These are phyloP conservation scores for Periplaneta americana DNA, from an alignment of 1,140 invertebrate genomes.

Conservation along the genomic window DNA sequence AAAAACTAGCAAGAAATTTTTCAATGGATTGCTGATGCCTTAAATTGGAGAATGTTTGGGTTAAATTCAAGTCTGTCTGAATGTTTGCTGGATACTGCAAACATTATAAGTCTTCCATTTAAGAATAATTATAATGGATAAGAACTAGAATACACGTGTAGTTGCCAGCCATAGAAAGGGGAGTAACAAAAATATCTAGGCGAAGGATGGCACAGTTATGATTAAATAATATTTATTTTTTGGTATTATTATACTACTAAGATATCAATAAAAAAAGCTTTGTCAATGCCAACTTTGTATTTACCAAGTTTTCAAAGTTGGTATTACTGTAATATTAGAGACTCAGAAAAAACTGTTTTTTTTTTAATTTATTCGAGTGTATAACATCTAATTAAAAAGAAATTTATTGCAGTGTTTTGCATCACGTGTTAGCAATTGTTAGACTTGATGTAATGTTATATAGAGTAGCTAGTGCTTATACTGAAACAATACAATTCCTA, in stretches of 20 bases:
- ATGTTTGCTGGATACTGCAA: slow-evolving; percentile 14
- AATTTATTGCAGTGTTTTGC: slow-evolving; percentile 17
- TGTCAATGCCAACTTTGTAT: slow-evolving; percentile 14
- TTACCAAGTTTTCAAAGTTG: slow-evolving; percentile 15
- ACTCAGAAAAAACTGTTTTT: slow-evolving; percentile 1
- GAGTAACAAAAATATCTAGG: slow-evolving; percentile 8
- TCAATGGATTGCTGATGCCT: slow-evolving; percentile 9
- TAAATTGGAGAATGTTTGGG: slow-evolving; percentile 19
- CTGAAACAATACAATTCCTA: too few relatives aligned
- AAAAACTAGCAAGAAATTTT: not conserved
- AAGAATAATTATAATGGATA: slow-evolving; percentile 15
- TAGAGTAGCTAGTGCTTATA: not conserved
- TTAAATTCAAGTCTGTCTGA: slow-evolving; percentile 6
- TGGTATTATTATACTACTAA: slow-evolving; percentile 13
- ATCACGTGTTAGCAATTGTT: slow-evolving; percentile 17
- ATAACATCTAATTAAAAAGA: slow-evolving; percentile 14
- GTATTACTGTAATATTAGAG: not conserved
- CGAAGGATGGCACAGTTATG: slow-evolving; percentile 15
- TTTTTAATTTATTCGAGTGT: slow-evolving; percentile 13
- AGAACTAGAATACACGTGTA: slow-evolving; percentile 9
- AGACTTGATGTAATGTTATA: slow-evolving; percentile 17
- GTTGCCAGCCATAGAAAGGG: slow-evolving; percentile 14
- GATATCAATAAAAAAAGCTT: slow-evolving; percentile 14
- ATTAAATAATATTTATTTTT: slow-evolving; percentile 16
- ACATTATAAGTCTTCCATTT: slow-evolving; percentile 19